Base-by-base conservation (phyloP, 1,140 invertebrate species). In the Neocloeon triangulifer region DNA sequence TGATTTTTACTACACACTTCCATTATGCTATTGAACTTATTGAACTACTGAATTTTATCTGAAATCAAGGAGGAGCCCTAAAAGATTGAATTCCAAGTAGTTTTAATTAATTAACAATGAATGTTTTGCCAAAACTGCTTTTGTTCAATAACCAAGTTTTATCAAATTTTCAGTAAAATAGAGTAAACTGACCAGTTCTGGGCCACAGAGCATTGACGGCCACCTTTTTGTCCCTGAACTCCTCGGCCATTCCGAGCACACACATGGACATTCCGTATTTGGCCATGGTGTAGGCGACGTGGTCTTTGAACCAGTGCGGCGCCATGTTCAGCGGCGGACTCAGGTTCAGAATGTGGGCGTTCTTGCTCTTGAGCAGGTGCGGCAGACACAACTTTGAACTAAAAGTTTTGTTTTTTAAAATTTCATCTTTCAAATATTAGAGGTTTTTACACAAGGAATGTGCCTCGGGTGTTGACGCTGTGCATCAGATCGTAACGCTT, bases 231-330 rank as follows among this genome's bases (percentile, higher is more conserved):
- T 61, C 52, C 43, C 66, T 72, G 38, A 95, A 80, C 58, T 98
- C 94, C 40, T 80, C 81, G 23, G 84, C 61, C 86, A 96, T 94
- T 22, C 94, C 91, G 9, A 98, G 56, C 1, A 84, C 86, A 56
- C 89, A 96, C 84, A 98, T 86, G 1, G 86, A 94, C 94, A 99
- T 98, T 13, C 92, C 92, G 49, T 92, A 97, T 46, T 98, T 98
- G 1, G 92, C 81, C 69, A 97, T 95, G 1, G 92, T 96, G 50
- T 97, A 98, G 1, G 88, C 89, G 30, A 94, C 74, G 58, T 97
- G 81, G 43, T 77, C 66, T 33, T 69, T 65, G 50, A 98, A 98
- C 91, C 94, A 98, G 40, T 67, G 56, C 0, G 81, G 66, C 38
- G 74, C 67, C 70, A 98, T 67, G 47, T 76, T 86, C 7, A 98